Conservation (phyloP, 2,888 invertebrate species). For the Ectemnius lituratus region DNA sequence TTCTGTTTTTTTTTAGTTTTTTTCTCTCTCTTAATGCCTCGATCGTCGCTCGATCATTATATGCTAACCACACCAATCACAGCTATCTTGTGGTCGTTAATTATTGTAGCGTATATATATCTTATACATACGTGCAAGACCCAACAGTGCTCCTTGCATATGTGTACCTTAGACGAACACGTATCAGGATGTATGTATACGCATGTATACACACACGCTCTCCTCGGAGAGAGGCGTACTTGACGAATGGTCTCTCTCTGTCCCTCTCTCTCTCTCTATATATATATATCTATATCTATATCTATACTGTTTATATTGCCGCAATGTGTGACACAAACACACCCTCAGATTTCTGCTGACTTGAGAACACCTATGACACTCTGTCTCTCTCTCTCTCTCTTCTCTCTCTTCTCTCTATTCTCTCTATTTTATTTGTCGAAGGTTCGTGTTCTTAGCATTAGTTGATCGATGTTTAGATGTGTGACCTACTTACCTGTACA, state of each 20-base stretch:
- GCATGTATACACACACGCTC: conserved; percentile 24
- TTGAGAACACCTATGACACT: not conserved
- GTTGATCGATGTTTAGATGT: conserved; percentile 71
- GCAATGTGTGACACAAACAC: too few species aligned
- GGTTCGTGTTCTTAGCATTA: conserved; percentile 58
- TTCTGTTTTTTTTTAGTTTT: conserved; percentile 22
- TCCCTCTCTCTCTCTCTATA: conserved; percentile 14
- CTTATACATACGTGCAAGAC: conserved; percentile 20
- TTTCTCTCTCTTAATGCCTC: conserved; percentile 30
- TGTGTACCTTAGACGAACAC: conserved; percentile 38
- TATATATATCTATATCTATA: conserved; percentile 19
- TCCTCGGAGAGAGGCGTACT: not conserved
- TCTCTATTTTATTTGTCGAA: conserved; percentile 42
- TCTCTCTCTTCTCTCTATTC: conserved; percentile 7
- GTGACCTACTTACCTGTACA: conserved; percentile 47
- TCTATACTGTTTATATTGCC: not conserved
- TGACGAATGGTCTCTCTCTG: conserved; percentile 15
- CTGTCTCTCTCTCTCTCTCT: not conserved
- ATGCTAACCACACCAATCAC: conserved; percentile 23
- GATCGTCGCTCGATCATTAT: conserved; percentile 34
- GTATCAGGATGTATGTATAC: conserved; percentile 42
- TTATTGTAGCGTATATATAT: conserved; percentile 39
- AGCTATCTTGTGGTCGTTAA: conserved; percentile 14
- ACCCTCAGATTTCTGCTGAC: too few species aligned
- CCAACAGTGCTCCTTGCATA: conserved; percentile 25